phyloP scores from a whole-genome alignment of 2,797 vertebrate species.

The Xerus rutilus region DNA sequence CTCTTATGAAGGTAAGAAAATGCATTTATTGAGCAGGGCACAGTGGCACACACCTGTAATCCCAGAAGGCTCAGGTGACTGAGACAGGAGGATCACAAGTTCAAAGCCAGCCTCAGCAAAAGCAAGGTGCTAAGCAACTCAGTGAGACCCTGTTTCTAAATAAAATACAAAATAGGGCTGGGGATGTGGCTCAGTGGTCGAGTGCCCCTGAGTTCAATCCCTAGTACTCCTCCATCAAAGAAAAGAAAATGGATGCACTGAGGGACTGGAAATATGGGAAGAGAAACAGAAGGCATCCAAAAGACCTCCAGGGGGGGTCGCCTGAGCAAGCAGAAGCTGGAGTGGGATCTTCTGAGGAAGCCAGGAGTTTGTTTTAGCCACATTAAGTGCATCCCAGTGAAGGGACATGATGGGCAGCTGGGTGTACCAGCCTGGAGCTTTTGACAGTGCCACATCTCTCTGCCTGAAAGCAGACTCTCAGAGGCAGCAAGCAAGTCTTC shows the following conservation, averaged over 20 bases:
- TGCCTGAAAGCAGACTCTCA: neutral
- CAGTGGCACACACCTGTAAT: no score
- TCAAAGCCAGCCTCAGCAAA: no score
- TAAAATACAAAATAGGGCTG: no score
- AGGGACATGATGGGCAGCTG: no score
- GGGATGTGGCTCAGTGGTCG: no score
- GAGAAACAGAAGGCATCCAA: neutral
- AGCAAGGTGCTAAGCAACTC: no score
- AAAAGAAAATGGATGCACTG: neutral
- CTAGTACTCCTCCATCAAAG: no score
- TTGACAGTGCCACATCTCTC: neutral
- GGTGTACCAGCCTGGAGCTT: neutral
- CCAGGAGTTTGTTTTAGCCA: neutral
- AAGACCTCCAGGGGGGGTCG: neutral
- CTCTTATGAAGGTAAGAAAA: neutral
- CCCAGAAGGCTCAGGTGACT: no score
- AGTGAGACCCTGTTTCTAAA: no score
- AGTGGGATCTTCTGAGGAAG: neutral
- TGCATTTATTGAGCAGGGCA: neutral
- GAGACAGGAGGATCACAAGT: no score
- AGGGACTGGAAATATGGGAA: neutral
- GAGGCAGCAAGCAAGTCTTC: neutral
- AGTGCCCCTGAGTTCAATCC: no score
- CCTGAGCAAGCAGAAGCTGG: neutral
- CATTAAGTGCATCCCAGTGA: accelerated